Conservation (phyloP, 2,797 vertebrate species). For the Buceros bicornis region DNA sequence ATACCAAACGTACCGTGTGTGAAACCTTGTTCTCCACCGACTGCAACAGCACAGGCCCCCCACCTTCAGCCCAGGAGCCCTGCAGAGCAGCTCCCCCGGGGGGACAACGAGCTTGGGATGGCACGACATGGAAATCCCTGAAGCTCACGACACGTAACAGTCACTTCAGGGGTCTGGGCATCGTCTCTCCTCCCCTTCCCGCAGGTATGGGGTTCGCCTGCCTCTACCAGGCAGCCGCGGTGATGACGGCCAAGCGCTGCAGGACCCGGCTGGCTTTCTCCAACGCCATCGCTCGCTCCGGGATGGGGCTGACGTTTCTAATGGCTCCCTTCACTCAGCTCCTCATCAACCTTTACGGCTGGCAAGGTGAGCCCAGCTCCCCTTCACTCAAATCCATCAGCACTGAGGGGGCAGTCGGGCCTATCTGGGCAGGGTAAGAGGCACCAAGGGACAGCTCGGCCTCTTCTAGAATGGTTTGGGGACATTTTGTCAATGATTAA, state of each 20-base stretch:
- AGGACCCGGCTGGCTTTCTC: conserved; percentile 86
- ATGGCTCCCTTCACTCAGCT: conserved; percentile 91
- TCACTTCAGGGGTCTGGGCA: fast-evolving
- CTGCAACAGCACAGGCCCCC: not conserved
- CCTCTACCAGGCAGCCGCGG: conserved; percentile 90
- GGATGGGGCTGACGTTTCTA: conserved; percentile 93
- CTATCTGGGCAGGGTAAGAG: not conserved
- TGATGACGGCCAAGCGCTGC: conserved; percentile 89
- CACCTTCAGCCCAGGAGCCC: fast-evolving
- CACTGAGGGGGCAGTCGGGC: fast-evolving
- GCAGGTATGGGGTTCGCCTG: conserved; percentile 90
- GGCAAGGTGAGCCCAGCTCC: conserved; percentile 86
- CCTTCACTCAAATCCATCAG: fast-evolving
- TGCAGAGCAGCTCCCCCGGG: not conserved
- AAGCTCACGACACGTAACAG: fast-evolving
- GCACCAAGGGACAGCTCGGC: not conserved
- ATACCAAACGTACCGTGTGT: fast-evolving
- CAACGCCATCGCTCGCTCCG: conserved; percentile 89
- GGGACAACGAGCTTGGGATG: fast-evolving
- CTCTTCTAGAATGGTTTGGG: not conserved
- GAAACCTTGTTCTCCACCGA: fast-evolving
- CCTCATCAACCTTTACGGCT: conserved; percentile 88
- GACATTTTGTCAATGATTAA: not conserved
- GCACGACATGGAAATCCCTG: fast-evolving
- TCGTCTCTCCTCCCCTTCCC: not conserved